Evolutionary conservation across 2,888 invertebrate genomes (phyloP), one percentile per base, ranked within the genome.

Genomic region (Scaptodrosophila latifasciaeformis): DNA sequence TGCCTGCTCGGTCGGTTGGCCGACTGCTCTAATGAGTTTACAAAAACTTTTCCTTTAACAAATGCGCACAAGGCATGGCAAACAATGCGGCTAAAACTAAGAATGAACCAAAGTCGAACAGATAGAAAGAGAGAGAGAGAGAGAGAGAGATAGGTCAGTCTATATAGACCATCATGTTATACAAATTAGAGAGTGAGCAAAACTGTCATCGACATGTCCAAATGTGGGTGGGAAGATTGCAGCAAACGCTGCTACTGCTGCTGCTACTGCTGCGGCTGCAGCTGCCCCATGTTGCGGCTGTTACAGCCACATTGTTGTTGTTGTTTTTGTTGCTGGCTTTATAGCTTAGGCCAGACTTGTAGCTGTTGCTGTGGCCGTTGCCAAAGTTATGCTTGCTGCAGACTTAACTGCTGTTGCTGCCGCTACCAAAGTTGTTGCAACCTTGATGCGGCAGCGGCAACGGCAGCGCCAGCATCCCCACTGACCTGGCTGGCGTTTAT

Each of bases 21-120:
- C 74, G 65, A 70, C 72, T 75, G 72, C 69, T 76, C 72, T 74
- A 74, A 74, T 74, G 72, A 74, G 72, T 74, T 72, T 75, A 72
- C 72, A 79, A 72, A 72, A 78, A 72, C 69, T 72, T 72, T 72
- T 71, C 63, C 72, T 68, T 71, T 65, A 71, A 66, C 76, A 59
- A 69, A 69, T 61, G 65, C 65, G 51, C 39, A 49, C 42, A 34
- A 39, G 30, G 19, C 37, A 40, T 21, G 21, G 10, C 40, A 40
- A 18, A 24, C 13, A 2, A 6, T 17, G 37, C 15, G 15, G 35
- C 24, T n/a, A 31, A n/a, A n/a, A n/a, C n/a, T n/a, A n/a, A n/a
- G n/a, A n/a, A n/a, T n/a, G n/a, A n/a, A n/a, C n/a, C n/a, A n/a
- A n/a, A n/a, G n/a, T n/a, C 3, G 2, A 35, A n/a, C 31, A 31